phyloP scores from a whole-genome alignment of 2,113 vertebrate genomes.

The Petroica traversi region DNA sequence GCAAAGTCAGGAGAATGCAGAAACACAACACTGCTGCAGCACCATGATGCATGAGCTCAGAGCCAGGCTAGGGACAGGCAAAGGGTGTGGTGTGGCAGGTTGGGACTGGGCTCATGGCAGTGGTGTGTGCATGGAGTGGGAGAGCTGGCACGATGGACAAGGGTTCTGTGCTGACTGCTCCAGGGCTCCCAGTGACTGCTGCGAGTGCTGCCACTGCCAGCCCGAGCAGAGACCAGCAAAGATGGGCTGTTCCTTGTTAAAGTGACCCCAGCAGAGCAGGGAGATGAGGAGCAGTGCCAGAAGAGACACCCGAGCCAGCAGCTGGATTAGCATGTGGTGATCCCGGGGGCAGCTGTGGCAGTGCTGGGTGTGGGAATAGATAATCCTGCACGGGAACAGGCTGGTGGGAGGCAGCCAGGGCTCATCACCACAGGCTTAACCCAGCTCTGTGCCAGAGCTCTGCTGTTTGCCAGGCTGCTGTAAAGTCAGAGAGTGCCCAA shows the following conservation, averaged over 20 bases:
- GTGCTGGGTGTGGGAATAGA: neutral
- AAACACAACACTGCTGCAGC: neutral
- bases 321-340: accelerated
- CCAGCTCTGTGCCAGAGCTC: neutral
- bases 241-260: neutral
- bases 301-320: neutral
- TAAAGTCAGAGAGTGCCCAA: neutral
- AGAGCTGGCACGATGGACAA: neutral
- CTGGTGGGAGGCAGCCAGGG: neutral
- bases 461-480: neutral
- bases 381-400: neutral
- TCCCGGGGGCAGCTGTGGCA: neutral
- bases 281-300: neutral
- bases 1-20: neutral
- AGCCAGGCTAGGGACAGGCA: neutral
- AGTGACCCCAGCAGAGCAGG: neutral
- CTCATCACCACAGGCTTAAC: neutral
- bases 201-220: neutral
- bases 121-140: accelerated
- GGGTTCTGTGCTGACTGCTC: neutral
- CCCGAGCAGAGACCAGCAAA: neutral
- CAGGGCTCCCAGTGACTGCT: neutral
- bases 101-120: accelerated
- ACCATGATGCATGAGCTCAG: neutral
- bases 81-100: neutral